phyloP scores from a whole-genome alignment of 2,888 invertebrate genomes.

The Germaria angustata region DNA sequence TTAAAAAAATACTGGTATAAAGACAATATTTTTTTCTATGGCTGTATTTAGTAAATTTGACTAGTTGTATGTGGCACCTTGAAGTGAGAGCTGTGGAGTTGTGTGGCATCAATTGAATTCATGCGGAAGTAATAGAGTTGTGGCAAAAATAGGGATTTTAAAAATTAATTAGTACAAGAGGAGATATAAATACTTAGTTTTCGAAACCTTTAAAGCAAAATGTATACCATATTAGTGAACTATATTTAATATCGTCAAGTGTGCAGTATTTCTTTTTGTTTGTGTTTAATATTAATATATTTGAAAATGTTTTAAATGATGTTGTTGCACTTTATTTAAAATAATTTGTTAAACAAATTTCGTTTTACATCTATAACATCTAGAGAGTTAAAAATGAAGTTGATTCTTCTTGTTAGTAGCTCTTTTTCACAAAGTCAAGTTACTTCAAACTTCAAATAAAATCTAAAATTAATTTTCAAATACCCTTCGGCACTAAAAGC shows the following conservation, averaged over 20 bases:
- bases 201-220: neutral
- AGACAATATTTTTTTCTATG: conserved; percentile 6
- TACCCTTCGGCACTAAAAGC: conserved; percentile 28
- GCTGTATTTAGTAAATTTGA: conserved; percentile 44
- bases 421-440: neutral
- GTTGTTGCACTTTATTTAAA: too few relatives aligned
- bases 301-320: too few relatives aligned
- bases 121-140: conserved; percentile 39
- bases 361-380: too few relatives aligned
- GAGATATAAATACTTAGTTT: neutral
- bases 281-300: too few relatives aligned
- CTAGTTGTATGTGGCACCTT: conserved; percentile 5
- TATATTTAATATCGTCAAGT: neutral
- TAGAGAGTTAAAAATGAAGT: neutral
- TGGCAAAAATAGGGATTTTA: conserved; percentile 8
- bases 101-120: conserved; percentile 26
- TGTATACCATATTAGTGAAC: neutral
- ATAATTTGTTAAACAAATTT: too few relatives aligned
- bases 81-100: conserved; percentile 24
- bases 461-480: conserved; percentile 22
- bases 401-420: neutral
- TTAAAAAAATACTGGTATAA: conserved; percentile 27
- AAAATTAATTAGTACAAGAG: conserved; percentile 5
- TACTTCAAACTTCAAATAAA: neutral
- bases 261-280: neutral